Evolutionary conservation across 1,140 invertebrate genomes (phyloP).

Genomic region (Uloborus diversus): DNA sequence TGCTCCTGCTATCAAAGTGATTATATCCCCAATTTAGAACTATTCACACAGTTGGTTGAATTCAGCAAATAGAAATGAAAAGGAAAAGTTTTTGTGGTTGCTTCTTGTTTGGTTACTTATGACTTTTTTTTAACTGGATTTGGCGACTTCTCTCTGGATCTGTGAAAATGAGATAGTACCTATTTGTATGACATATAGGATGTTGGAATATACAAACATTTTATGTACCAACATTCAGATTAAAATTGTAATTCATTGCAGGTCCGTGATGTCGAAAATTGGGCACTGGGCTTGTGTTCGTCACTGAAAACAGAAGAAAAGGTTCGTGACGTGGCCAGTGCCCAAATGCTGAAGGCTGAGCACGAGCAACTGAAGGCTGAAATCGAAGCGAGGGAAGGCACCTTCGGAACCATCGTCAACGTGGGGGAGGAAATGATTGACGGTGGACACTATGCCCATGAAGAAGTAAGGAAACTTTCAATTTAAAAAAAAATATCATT

Average conservation of each 20-base stretch:
- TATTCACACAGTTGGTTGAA: too few relatives aligned
- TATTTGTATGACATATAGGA: too few relatives aligned
- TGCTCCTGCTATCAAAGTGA: too few relatives aligned
- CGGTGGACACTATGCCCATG: conserved; percentile 79
- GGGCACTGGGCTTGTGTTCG: conserved; percentile 81
- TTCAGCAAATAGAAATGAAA: too few relatives aligned
- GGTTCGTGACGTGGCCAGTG: conserved; percentile 84
- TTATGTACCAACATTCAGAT: background rate
- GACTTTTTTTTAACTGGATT: too few relatives aligned
- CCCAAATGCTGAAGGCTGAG: conserved; percentile 86
- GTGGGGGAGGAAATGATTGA: conserved; percentile 85
- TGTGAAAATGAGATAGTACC: too few relatives aligned
- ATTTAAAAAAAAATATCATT: too few relatives aligned
- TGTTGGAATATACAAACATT: too few relatives aligned
- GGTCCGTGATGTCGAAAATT: conserved; percentile 88
- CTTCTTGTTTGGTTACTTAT: too few relatives aligned
- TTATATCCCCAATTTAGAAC: too few relatives aligned
- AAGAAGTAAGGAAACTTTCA: conserved; percentile 50
- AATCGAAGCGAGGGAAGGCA: conserved; percentile 91
- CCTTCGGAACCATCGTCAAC: conserved; percentile 81
- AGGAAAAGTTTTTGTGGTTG: too few relatives aligned
- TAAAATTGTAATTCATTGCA: conserved; percentile 62
- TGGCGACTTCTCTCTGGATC: too few relatives aligned
- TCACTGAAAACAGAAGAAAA: conserved; percentile 84
- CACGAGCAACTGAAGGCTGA: conserved; percentile 93